Conservation (phyloP, 2,797 vertebrate genomes). For the Bradypodion ventrale region DNA sequence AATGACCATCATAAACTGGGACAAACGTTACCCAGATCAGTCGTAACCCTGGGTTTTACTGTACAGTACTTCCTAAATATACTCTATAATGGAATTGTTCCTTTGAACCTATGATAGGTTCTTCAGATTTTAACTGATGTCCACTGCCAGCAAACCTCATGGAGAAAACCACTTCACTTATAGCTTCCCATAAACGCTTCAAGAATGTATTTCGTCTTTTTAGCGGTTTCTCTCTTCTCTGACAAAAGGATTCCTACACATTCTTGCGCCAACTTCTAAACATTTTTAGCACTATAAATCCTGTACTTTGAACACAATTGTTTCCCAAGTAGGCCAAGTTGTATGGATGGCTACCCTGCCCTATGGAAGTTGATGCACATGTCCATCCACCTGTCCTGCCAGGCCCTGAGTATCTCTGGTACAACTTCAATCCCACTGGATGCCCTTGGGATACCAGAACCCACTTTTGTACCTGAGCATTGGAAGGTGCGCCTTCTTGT, state of each 20-base stretch:
- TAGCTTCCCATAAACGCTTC: not conserved
- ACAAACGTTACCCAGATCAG: too few species aligned
- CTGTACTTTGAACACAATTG: not conserved
- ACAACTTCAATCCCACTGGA: not conserved
- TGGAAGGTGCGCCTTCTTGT: not conserved
- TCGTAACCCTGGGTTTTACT: too few species aligned
- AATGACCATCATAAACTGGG: too few species aligned
- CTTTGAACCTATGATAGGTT: not conserved
- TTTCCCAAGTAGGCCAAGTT: not conserved
- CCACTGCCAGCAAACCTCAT: not conserved
- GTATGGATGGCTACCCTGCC: not conserved
- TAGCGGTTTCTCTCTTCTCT: not conserved
- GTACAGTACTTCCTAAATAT: not conserved
- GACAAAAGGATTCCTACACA: not conserved
- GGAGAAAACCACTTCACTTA: not conserved
- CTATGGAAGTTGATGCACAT: not conserved
- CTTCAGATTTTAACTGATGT: not conserved
- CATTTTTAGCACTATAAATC: too few species aligned
- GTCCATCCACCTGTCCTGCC: not conserved
- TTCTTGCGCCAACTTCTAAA: not conserved
- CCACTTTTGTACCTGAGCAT: not conserved
- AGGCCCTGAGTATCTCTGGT: not conserved
- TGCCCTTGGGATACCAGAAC: not conserved
- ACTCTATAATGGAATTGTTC: not conserved
- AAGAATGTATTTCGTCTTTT: not conserved